Conservation (phyloP, 1,140 invertebrate genomes). For the Meloidogyne chitwoodi region DNA sequence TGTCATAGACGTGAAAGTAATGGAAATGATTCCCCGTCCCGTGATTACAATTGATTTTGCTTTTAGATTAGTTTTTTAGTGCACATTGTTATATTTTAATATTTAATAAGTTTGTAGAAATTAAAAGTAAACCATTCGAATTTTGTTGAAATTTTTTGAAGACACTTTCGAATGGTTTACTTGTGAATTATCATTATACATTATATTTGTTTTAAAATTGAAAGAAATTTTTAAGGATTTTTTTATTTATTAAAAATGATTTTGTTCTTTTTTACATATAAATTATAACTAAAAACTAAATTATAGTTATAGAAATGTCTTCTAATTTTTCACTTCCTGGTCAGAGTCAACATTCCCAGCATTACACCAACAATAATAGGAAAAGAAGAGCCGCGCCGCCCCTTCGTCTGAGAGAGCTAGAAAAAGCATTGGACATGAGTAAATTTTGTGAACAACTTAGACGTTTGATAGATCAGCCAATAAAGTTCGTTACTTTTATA, state of each 20-base stretch:
- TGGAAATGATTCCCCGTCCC: slow-evolving; percentile 13
- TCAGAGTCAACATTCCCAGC: neutral
- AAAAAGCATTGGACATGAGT: slow-evolving; percentile 41
- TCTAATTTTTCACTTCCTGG: neutral
- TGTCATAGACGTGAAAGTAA: slow-evolving; percentile 10
- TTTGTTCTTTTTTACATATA: too few relatives aligned
- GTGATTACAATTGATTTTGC: slow-evolving; percentile 15
- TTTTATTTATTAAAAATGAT: neutral
- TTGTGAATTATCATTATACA: neutral
- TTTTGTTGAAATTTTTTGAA: too few relatives aligned
- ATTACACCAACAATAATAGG: neutral
- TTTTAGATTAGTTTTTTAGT: neutral
- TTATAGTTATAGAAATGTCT: neutral
- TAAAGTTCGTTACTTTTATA: slow-evolving; percentile 41
- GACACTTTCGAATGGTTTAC: neutral
- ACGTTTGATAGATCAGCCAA: slow-evolving; percentile 41
- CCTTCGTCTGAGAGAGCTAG: slow-evolving; percentile 16
- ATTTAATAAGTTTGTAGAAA: neutral
- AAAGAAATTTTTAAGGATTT: too few relatives aligned
- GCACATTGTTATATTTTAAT: neutral
- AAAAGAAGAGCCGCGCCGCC: slow-evolving; percentile 11
- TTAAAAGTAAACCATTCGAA: too few relatives aligned
- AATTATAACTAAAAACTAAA: too few relatives aligned
- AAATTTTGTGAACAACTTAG: slow-evolving; percentile 45
- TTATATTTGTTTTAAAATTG: too few relatives aligned